These are phyloP conservation scores for Calephelis perditalis DNA, from an alignment of 2,888 invertebrate genomes.

Conservation along the genomic window DNA sequence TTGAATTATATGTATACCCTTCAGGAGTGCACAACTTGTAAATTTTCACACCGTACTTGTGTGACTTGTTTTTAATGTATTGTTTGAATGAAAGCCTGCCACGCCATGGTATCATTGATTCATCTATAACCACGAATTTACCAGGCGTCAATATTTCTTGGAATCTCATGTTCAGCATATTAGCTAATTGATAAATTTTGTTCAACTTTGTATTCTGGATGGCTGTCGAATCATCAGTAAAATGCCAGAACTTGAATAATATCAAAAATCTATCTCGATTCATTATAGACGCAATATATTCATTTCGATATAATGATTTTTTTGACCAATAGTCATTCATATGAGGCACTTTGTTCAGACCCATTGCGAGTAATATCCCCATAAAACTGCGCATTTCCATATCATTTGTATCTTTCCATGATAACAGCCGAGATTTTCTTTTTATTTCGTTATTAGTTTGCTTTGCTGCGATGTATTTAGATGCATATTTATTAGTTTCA, in stretches of 20 bases:
- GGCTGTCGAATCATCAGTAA: slow-evolving; percentile 17
- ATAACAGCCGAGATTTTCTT: slow-evolving; percentile 19
- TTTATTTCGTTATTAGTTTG: slow-evolving; percentile 19
- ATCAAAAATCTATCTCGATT: slow-evolving; percentile 33
- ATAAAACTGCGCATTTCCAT: slow-evolving; percentile 26
- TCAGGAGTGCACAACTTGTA: too few species aligned
- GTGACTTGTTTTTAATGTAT: too few species aligned
- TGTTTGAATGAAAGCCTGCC: too few species aligned
- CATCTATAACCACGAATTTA: too few species aligned
- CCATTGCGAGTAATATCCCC: slow-evolving; percentile 25
- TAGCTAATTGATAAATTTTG: too few species aligned
- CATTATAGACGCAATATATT: slow-evolving; percentile 31
- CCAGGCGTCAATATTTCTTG: too few species aligned
- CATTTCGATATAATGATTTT: slow-evolving; percentile 31
- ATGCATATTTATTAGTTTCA: slow-evolving; percentile 22
- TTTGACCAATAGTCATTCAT: slow-evolving; percentile 31
- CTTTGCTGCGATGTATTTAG: slow-evolving; percentile 17
- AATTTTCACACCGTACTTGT: too few species aligned
- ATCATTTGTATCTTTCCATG: slow-evolving; percentile 24
- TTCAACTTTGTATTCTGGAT: too few species aligned
- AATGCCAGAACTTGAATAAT: slow-evolving; percentile 36
- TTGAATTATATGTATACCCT: too few species aligned
- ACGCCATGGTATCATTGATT: too few species aligned
- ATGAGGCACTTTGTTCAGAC: slow-evolving; percentile 25
- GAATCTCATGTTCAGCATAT: too few species aligned